These are phyloP conservation scores for Napeogenes sylphis DNA, from an alignment of 2,888 invertebrate species.

Conservation along the genomic window DNA sequence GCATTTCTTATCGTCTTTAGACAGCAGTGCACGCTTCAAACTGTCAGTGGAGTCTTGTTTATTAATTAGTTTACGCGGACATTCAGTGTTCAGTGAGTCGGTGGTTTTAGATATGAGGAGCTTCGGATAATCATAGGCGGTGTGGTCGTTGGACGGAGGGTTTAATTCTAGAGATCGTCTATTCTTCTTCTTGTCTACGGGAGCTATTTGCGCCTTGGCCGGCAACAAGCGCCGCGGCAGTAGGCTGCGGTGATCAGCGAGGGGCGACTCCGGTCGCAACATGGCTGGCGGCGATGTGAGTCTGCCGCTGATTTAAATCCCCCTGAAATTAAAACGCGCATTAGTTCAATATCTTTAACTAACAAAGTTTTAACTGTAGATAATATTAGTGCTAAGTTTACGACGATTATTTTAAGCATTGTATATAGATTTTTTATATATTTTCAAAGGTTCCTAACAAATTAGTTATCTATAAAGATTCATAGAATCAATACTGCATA, in stretches of 20 bases:
- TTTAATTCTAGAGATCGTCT: conserved; percentile 72
- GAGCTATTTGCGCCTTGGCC: conserved; percentile 68
- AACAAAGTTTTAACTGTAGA: background rate
- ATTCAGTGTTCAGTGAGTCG: conserved; percentile 70
- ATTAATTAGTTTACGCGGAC: conserved; percentile 64
- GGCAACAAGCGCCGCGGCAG: conserved; percentile 69
- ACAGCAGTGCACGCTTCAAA: conserved; percentile 61
- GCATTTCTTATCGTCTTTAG: conserved; percentile 66
- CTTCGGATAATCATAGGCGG: conserved; percentile 68
- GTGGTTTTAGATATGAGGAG: conserved; percentile 73
- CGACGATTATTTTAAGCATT: too few species aligned
- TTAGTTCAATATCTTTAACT: background rate
- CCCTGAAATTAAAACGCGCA: conserved; percentile 56
- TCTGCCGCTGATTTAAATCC: conserved; percentile 56
- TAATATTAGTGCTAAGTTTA: too few species aligned
- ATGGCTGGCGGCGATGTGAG: conserved; percentile 59
- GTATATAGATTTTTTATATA: too few species aligned
- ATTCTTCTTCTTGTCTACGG: conserved; percentile 68
- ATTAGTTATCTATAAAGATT: too few species aligned
- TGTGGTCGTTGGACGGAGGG: conserved; percentile 58
- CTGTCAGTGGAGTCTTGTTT: conserved; percentile 72
- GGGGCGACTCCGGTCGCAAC: conserved; percentile 75
- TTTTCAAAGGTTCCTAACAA: too few species aligned
- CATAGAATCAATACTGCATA: too few species aligned
- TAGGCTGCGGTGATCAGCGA: conserved; percentile 75